Evolutionary conservation across 2,797 vertebrate genomes (phyloP).

Genomic region (Leptatherina wallacei): DNA sequence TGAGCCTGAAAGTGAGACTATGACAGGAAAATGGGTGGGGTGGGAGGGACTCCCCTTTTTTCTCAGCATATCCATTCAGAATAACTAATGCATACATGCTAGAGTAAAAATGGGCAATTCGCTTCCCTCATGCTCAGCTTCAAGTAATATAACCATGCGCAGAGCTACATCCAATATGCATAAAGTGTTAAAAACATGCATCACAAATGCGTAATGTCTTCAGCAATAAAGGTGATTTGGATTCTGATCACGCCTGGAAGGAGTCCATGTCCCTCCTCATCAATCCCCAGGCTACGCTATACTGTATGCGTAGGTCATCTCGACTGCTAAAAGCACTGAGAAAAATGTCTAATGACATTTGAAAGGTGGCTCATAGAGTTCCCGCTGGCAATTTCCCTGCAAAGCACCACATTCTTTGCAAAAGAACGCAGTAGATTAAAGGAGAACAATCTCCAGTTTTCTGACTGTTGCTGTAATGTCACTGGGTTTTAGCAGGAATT

Average conservation of each 20-base stretch:
- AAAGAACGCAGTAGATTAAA: slow-evolving; percentile 41
- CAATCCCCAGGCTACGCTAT: slow-evolving; percentile 46
- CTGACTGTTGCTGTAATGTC: slow-evolving; percentile 73
- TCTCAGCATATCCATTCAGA: slow-evolving; percentile 28
- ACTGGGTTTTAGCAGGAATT: slow-evolving; percentile 78
- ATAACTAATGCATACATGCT: slow-evolving; percentile 45
- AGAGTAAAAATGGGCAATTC: slow-evolving; percentile 35
- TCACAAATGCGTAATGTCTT: slow-evolving; percentile 53
- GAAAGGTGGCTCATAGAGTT: slow-evolving; percentile 55
- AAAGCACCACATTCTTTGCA: slow-evolving; percentile 24
- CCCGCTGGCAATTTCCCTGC: slow-evolving; percentile 41
- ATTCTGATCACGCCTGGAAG: slow-evolving; percentile 59
- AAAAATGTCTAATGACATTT: slow-evolving; percentile 75
- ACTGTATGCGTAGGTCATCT: slow-evolving; percentile 57
- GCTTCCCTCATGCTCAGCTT: slow-evolving; percentile 18
- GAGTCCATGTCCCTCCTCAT: slow-evolving; percentile 25
- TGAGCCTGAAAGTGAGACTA: slow-evolving; percentile 41
- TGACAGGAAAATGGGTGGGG: slow-evolving; percentile 31
- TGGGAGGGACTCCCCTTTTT: slow-evolving; percentile 24
- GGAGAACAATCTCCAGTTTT: slow-evolving; percentile 46
- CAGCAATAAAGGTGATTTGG: slow-evolving; percentile 45
- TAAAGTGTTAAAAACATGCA: slow-evolving; percentile 30
- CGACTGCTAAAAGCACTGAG: slow-evolving; percentile 54
- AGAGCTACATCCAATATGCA: slow-evolving; percentile 24
- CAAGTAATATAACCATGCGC: slow-evolving; percentile 17